These are phyloP conservation scores for Tinea trinotella DNA, from an alignment of 2,888 invertebrate genomes.

Conservation along the genomic window DNA sequence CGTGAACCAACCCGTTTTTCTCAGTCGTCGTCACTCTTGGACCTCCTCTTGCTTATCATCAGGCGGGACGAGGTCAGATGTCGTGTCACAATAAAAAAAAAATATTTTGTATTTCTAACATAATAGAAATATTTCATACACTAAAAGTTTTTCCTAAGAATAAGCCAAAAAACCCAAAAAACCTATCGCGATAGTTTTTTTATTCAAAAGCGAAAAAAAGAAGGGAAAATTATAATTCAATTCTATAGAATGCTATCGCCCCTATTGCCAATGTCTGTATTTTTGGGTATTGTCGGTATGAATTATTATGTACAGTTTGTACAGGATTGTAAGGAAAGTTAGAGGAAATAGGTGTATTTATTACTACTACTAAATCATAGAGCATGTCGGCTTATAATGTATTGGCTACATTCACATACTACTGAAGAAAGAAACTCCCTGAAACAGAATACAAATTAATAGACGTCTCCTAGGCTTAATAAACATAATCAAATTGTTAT, in stretches of 20 bases:
- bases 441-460: too few species aligned
- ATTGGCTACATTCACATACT: constrained; percentile 28
- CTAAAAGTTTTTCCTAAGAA: neutral
- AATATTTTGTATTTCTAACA: too few species aligned
- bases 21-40: too few species aligned
- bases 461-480: too few species aligned
- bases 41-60: too few species aligned
- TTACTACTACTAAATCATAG: constrained; percentile 43
- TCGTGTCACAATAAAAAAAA: too few species aligned
- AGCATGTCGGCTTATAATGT: constrained; percentile 39
- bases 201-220: neutral
- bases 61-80: too few species aligned
- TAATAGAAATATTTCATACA: neutral
- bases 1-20: too few species aligned
- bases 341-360: constrained; percentile 41
- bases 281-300: constrained; percentile 14
- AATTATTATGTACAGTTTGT: constrained; percentile 12
- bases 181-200: neutral
- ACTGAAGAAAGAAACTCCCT: constrained; percentile 4
- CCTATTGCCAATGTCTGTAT: constrained; percentile 7
- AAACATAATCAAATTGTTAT: too few species aligned
- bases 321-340: constrained; percentile 18
- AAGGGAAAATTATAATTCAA: constrained; percentile 11
- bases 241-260: neutral
- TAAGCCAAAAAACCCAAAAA: neutral